Percentiles rank a stretch among this genome's conserved stretches.
phyloP scores from a whole-genome alignment of 2,113 vertebrate genomes.

The Megaptera novaeangliae region DNA sequence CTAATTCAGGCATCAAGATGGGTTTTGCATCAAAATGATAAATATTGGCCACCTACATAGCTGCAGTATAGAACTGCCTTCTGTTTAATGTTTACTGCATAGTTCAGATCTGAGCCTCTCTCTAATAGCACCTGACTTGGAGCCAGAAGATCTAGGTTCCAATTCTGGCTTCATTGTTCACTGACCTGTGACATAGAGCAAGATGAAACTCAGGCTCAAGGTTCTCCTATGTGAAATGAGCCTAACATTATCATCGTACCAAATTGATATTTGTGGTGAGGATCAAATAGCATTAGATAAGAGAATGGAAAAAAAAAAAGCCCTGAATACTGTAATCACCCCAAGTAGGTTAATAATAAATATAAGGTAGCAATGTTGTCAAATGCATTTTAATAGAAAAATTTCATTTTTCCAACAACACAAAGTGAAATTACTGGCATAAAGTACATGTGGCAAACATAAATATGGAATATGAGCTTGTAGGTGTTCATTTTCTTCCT shows the following conservation, averaged over 20 bases:
- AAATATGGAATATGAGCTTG: neutral
- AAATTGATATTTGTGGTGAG: neutral
- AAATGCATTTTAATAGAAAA: neutral
- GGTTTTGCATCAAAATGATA: neutral
- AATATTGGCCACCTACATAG: neutral
- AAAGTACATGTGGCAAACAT: neutral
- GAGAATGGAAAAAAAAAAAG: neutral
- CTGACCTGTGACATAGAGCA: neutral
- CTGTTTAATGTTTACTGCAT: neutral
- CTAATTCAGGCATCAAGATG: neutral
- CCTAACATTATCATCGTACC: neutral
- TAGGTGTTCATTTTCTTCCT: neutral
- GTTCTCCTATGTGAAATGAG: neutral
- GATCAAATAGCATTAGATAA: constrained; percentile 15
- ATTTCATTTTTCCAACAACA: neutral
- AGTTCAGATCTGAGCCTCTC: neutral
- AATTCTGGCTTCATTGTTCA: neutral
- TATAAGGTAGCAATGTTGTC: neutral
- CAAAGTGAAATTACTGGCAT: neutral
- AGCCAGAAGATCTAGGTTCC: neutral
- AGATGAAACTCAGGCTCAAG: neutral
- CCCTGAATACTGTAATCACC: neutral
- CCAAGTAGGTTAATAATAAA: neutral
- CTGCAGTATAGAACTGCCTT: neutral
- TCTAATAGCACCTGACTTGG: neutral